These are phyloP conservation scores for Leptopilina clavipes DNA, from an alignment of 1,140 invertebrate genomes.

Conservation along the genomic window DNA sequence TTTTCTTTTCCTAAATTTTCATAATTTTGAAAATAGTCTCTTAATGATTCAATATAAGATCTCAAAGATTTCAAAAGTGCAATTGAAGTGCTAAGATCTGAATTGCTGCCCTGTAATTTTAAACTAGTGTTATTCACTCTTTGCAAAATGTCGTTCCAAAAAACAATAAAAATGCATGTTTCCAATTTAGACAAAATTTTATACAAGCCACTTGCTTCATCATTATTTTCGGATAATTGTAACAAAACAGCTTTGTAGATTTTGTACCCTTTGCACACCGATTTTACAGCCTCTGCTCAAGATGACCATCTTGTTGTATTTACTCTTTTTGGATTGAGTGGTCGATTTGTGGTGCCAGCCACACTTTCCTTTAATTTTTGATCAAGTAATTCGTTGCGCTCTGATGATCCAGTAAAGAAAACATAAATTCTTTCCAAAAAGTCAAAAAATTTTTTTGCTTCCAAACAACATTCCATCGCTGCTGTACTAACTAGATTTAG, in stretches of 20 bases:
- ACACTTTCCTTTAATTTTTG: slow-evolving; percentile 39
- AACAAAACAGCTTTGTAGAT: slow-evolving; percentile 33
- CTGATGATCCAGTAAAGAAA: slow-evolving; percentile 49
- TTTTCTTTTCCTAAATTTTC: slow-evolving; percentile 43
- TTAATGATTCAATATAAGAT: slow-evolving; percentile 43
- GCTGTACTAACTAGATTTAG: slow-evolving; percentile 56
- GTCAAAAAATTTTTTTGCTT: background rate
- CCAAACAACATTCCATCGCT: slow-evolving; percentile 47
- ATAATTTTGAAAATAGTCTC: slow-evolving; percentile 46
- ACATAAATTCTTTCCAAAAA: slow-evolving; percentile 42
- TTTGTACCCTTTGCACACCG: slow-evolving; percentile 34
- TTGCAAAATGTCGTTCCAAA: slow-evolving; percentile 48
- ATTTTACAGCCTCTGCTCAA: slow-evolving; percentile 1
- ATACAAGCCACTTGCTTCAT: slow-evolving; percentile 44
- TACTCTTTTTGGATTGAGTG: slow-evolving; percentile 26
- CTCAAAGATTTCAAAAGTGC: slow-evolving; percentile 48
- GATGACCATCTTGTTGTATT: slow-evolving; percentile 25
- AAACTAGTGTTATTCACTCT: slow-evolving; percentile 46
- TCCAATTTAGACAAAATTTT: slow-evolving; percentile 49
- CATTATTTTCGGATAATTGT: slow-evolving; percentile 40
- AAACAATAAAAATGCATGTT: slow-evolving; percentile 44
- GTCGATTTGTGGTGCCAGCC: background rate
- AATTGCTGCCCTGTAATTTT: slow-evolving; percentile 43
- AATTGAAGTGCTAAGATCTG: slow-evolving; percentile 47
- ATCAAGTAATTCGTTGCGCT: slow-evolving; percentile 40